A percentile compares a stretch with the other conserved stretches of the same genome.
These are phyloP conservation scores for Trissolcus brochymenae DNA, from an alignment of 2,888 invertebrate genomes.

Conservation along the genomic window DNA sequence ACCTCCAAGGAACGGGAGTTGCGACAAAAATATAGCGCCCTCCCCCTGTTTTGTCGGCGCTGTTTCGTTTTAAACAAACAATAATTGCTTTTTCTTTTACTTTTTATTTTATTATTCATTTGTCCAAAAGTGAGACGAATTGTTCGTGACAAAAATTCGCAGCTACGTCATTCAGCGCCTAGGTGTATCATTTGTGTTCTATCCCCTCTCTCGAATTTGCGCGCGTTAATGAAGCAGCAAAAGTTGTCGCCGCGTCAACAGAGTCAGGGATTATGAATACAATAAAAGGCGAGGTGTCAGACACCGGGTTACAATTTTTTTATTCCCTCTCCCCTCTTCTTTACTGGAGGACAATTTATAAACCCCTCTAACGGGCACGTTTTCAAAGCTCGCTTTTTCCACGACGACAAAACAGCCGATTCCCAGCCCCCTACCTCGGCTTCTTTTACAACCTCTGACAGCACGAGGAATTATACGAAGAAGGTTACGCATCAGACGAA, in stretches of 20 bases:
- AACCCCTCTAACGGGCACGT: constrained; percentile 35
- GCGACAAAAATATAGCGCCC: constrained; percentile 19
- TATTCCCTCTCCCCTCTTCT: constrained; percentile 1
- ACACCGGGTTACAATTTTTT: constrained; percentile 4
- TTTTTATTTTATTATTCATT: constrained; percentile 20
- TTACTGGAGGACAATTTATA: constrained; percentile 33
- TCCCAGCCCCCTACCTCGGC: constrained; percentile 5
- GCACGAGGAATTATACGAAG: constrained; percentile 31
- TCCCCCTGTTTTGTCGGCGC: constrained; percentile 13
- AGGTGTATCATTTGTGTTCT: not conserved
- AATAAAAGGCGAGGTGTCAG: constrained; percentile 23
- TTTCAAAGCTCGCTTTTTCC: constrained; percentile 26
- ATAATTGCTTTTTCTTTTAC: constrained; percentile 26
- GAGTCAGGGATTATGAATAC: constrained; percentile 23
- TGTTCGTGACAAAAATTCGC: constrained; percentile 1
- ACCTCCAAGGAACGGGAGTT: constrained; percentile 28
- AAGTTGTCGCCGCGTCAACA: constrained; percentile 14
- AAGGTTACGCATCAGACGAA: constrained; percentile 1
- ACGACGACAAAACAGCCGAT: constrained; percentile 25
- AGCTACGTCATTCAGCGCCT: constrained; percentile 10
- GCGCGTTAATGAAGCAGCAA: constrained; percentile 34
- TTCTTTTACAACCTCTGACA: constrained; percentile 20
- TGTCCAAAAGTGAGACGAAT: constrained; percentile 14
- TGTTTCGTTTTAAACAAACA: constrained; percentile 24
- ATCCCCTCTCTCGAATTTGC: not conserved